These are phyloP conservation scores for Orthonychiurus folsomi DNA, from an alignment of 2,888 invertebrate genomes.

Conservation along the genomic window DNA sequence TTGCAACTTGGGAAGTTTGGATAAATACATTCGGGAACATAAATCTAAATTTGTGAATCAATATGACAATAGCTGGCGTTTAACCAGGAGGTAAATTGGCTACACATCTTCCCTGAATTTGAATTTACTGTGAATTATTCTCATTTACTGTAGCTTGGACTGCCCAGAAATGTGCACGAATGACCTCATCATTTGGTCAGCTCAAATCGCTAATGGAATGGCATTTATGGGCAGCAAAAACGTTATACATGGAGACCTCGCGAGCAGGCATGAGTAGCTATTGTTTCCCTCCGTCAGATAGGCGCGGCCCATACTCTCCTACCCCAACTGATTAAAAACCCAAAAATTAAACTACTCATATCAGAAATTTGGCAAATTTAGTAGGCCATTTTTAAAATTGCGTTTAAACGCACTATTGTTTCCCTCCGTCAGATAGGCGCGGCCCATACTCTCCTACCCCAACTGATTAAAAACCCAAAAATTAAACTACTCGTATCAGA, in stretches of 20 bases:
- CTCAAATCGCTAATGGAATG: conserved; percentile 13
- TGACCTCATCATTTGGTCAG: conserved; percentile 9
- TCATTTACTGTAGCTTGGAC: background rate
- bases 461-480: no score
- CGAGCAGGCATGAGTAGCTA: no score
- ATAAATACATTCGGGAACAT: conserved; percentile 9
- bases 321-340: no score
- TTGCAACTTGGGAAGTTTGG: conserved; percentile 10
- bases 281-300: no score
- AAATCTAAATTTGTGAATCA: background rate
- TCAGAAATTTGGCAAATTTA: no score
- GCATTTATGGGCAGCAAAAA: conserved; percentile 6
- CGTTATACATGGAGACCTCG: conserved; percentile 13
- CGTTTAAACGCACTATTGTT: no score
- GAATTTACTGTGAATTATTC: background rate
- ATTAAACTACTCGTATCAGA: no score
- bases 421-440: no score
- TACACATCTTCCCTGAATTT: background rate
- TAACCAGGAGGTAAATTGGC: background rate
- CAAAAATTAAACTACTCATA: no score
- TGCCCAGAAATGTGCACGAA: background rate
- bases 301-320: no score
- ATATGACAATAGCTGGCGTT: background rate
- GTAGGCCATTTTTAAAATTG: no score
- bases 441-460: no score